These are phyloP conservation scores for Anadara kagoshimensis DNA, from an alignment of 1,140 invertebrate genomes.

Conservation along the genomic window DNA sequence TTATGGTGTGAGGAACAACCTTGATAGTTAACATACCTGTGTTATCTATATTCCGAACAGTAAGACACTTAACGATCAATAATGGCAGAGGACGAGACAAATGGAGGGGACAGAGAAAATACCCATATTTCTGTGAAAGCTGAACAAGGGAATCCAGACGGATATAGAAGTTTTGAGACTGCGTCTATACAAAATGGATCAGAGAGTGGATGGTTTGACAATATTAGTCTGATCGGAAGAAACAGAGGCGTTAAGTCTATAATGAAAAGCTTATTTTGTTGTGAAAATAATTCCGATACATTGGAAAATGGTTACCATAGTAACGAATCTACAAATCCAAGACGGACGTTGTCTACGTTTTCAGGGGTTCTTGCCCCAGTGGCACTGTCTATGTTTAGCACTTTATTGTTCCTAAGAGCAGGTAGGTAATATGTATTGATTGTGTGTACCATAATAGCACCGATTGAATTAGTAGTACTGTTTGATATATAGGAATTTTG, in stretches of 20 bases:
- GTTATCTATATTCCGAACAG: no score
- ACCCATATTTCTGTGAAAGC: conserved; percentile 2
- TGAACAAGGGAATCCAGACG: conserved; percentile 5
- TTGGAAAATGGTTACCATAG: background rate
- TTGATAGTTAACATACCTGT: no score
- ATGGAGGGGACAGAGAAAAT: background rate
- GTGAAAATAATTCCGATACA: background rate
- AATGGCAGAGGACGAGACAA: background rate
- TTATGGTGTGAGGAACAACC: no score
- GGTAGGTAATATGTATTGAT: conserved; percentile 78
- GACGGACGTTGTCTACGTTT: conserved; percentile 86
- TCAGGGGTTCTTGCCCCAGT: conserved; percentile 98
- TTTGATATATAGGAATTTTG: no score
- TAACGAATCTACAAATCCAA: background rate
- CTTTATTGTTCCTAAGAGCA: conserved; percentile 95
- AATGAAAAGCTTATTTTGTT: background rate
- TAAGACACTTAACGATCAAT: no score
- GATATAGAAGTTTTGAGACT: conserved; percentile 17
- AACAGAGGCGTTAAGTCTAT: background rate
- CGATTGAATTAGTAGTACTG: background rate
- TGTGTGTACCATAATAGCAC: background rate
- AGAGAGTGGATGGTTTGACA: background rate
- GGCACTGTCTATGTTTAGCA: conserved; percentile 97
- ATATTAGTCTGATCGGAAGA: background rate
- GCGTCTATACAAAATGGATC: background rate